Base-by-base conservation (phyloP, 1,140 invertebrate genomes). In the Limonius californicus region DNA sequence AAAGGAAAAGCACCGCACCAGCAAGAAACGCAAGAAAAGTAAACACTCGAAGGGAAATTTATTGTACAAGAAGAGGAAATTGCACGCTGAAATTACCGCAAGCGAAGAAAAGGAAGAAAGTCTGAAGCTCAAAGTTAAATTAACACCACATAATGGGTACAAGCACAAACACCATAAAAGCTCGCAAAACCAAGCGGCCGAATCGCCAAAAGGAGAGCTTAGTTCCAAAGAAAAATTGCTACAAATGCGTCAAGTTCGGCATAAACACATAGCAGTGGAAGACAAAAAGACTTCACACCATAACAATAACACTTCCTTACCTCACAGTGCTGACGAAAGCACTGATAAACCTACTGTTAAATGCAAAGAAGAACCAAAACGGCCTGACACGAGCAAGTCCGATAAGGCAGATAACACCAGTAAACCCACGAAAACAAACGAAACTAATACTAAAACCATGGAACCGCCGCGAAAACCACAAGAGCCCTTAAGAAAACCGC, bases 211-310 rank as follows among this genome's bases (percentile, higher is more conserved):
- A 12, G 59, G 39, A 9, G 65, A 71, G 15, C 11, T 67, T 23
- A 72, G 67, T 54, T 58, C 61, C 0, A 77, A 77, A 60, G 74
- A 75, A 45, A 73, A 72, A 57, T 63, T 77, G 14, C 53, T 75
- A n/a, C 72, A 77, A 60, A 77, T 77, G 75, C 50, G 75, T 35
- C 72, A 74, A 59, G 70, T 77, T 2, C 63, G 75, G 21, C 75
- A 75, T 54, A 77, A 77, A 63, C 69, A 68, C 18, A 54, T 70
- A 6, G 59, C 66, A 11, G 59, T 61, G 11, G 66, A 68, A 43
- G 69, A 71, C 20, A 68, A 66, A 56, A 45, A 63, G 14, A 68
- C 69, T 65, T 65, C 65, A 1, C 57, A 64, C 20, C 61, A 66
- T 11, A 61, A 61, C 12, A 63, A 64, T 12, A 69, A 66, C 50